A percentile compares a stretch with the other conserved stretches of the same genome.
Conservation (phyloP, 2,797 vertebrate genomes). For the Chaenodraco wilsoni region DNA sequence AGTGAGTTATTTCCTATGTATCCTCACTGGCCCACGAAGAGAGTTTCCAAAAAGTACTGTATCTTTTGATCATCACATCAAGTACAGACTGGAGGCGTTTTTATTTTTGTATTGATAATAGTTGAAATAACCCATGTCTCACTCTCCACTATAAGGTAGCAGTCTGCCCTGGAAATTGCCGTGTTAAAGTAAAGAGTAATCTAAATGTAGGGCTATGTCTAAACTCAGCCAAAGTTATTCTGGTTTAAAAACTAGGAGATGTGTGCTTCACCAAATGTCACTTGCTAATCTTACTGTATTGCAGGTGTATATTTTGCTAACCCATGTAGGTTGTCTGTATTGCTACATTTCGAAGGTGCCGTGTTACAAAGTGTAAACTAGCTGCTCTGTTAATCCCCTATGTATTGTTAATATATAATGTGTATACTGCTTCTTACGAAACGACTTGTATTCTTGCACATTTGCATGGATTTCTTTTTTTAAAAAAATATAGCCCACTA, state of each 20-base stretch:
- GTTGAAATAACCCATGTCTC: neutral
- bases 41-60: neutral
- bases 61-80: neutral
- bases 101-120: neutral
- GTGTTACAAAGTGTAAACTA: neutral
- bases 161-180: neutral
- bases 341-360: neutral
- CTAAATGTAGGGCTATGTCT: neutral
- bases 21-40: neutral
- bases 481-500: slow-evolving; percentile 15
- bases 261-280: slow-evolving; percentile 1
- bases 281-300: slow-evolving; percentile 7
- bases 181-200: neutral
- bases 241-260: neutral
- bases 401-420: neutral
- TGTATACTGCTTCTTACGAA: neutral
- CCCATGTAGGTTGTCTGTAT: neutral
- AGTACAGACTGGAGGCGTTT: neutral
- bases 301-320: slow-evolving; percentile 2
- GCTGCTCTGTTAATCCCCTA: neutral
- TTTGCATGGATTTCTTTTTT: slow-evolving; percentile 25
- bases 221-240: neutral
- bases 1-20: neutral
- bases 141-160: neutral
- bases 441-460: slow-evolving; percentile 8